Evolutionary conservation across 2,113 vertebrate species (phyloP).

Genomic region (Hemibagrus wyckioides): DNA sequence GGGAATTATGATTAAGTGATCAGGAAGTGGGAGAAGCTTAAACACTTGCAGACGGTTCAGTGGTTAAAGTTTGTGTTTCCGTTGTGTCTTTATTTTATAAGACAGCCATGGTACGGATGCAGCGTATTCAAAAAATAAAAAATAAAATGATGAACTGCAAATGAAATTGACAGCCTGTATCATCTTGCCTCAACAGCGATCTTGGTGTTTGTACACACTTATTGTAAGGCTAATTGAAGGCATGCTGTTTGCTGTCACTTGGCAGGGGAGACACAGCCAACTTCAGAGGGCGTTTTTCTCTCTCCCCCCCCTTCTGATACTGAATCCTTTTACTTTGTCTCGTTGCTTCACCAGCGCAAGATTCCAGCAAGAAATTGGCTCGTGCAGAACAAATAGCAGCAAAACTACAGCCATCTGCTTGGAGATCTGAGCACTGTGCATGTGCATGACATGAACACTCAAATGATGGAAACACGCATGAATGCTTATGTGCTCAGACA

Average conservation of each 20-base stretch:
- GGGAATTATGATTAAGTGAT: too few relatives aligned
- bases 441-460: background rate
- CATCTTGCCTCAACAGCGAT: background rate
- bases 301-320: background rate
- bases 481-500: background rate
- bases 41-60: background rate
- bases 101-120: background rate
- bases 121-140: background rate
- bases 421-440: background rate
- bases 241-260: conserved; percentile 10
- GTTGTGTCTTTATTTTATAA: background rate
- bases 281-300: conserved; percentile 17
- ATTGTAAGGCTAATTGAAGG: conserved; percentile 19
- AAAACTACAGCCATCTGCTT: conserved; percentile 37
- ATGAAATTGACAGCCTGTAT: background rate
- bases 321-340: conserved; percentile 35
- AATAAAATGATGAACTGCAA: background rate
- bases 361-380: conserved; percentile 42
- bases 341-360: conserved; percentile 19
- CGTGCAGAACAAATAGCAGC: conserved; percentile 32
- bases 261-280: background rate
- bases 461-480: background rate
- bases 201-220: background rate
- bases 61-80: background rate
- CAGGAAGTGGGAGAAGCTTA: too few relatives aligned